Evolutionary conservation across 2,888 invertebrate genomes (phyloP), one percentile per base, ranked within the genome.

Genomic region (Meloe dianella): DNA sequence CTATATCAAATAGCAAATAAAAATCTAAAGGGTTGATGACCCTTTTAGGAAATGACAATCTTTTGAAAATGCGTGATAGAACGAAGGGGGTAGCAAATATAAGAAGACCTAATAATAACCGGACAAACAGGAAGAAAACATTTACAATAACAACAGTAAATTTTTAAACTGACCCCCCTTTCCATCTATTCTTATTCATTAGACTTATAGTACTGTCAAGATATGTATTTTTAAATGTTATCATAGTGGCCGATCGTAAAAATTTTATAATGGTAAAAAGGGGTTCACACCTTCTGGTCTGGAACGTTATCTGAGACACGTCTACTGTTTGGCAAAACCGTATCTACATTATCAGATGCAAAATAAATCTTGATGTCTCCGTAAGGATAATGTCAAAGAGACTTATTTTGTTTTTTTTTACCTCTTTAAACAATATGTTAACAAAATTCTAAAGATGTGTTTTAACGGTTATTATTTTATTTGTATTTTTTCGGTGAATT

Each of bases 271-370:
- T 60, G 47, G 64, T 62, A 27, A 27, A 54, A 54, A 65, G 63
- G 68, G 68, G 68, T 68, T 68, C 68, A 68, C 68, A 68, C 68
- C 68, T 68, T 62, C 67, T 35, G 63, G 54, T 27, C 54, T 12
- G 54, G 27, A 54, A 22, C 54, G 54, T 54, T 54, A 54, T 54
- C 54, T 54, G 54, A 27, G 54, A 54, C 54, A 54, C n/a, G 54
- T 54, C 54, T 27, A 27, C 54, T 54, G 54, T 54, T 54, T 54
- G 54, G 54, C 54, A 54, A n/a, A 54, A 54, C 54, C 54, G 54
- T 54, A n/a, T n/a, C n/a, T n/a, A 24, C 54, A 54, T 54, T 54
- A 54, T 54, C 54, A 54, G 54, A 54, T 54, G 54, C 54, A 54
- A 54, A 54, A 54, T 54, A 54, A 54, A 54, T 54, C 54, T 27